A percentile compares a stretch with the other conserved stretches of the same genome.
Evolutionary conservation across 2,888 invertebrate genomes (phyloP).

Genomic region (Agriotes lineatus): DNA sequence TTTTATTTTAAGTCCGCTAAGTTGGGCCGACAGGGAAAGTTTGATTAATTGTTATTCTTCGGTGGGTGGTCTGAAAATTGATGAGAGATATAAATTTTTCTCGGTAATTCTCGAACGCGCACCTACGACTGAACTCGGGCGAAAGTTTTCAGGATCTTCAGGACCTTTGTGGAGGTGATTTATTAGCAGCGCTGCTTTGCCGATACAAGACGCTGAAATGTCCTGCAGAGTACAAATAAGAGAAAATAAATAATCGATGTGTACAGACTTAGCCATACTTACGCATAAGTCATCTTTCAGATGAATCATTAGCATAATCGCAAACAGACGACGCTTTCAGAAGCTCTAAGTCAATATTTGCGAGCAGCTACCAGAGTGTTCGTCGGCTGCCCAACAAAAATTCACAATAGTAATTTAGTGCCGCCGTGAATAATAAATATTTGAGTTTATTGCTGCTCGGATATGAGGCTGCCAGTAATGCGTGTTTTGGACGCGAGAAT

Average conservation of each 20-base stretch:
- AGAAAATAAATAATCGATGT: slow-evolving; percentile 2
- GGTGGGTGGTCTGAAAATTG: slow-evolving; percentile 19
- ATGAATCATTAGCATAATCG: slow-evolving; percentile 21
- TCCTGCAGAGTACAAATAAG: neutral
- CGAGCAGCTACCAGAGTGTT: slow-evolving; percentile 24
- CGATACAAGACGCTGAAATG: neutral
- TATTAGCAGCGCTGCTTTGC: neutral
- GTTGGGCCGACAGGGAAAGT: slow-evolving; percentile 6
- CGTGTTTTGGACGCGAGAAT: slow-evolving; percentile 18
- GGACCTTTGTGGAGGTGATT: neutral
- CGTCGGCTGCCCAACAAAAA: neutral
- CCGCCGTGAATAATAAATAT: slow-evolving; percentile 19
- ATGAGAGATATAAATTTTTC: slow-evolving; percentile 9
- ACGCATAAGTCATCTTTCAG: slow-evolving; percentile 19
- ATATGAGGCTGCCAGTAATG: slow-evolving; percentile 23
- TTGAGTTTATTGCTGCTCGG: slow-evolving; percentile 28
- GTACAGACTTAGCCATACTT: slow-evolving; percentile 3
- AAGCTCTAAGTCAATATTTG: slow-evolving; percentile 26
- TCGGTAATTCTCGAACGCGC: neutral
- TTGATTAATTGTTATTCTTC: slow-evolving; percentile 23
- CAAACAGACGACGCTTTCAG: slow-evolving; percentile 22
- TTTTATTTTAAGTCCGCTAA: slow-evolving; percentile 17
- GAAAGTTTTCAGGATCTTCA: neutral
- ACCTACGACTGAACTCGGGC: neutral
- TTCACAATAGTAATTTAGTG: slow-evolving; percentile 26